Percentiles rank a stretch among this genome's conserved stretches.
phyloP scores from a whole-genome alignment of 2,888 invertebrate species.

The Callyntrura guangdongensis region DNA sequence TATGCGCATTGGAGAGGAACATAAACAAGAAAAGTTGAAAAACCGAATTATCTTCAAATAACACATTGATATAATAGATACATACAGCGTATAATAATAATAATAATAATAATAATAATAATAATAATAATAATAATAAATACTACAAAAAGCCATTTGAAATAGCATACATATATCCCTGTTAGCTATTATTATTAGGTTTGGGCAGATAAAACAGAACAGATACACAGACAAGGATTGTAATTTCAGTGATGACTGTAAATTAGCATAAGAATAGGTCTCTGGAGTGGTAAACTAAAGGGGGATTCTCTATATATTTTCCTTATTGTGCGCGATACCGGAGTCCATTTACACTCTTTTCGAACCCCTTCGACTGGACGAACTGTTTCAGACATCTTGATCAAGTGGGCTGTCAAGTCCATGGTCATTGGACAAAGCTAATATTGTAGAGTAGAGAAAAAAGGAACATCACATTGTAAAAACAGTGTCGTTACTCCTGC shows the following conservation, averaged over 20 bases:
- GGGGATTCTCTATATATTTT: conserved; percentile 43
- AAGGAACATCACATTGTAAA: not conserved
- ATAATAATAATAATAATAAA: not conserved
- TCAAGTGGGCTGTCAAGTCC: conserved; percentile 79
- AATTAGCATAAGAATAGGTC: conserved; percentile 78
- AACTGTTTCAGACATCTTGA: conserved; percentile 81
- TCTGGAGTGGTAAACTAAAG: conserved; percentile 62
- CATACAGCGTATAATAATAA: too few relatives aligned
- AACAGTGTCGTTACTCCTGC: not conserved
- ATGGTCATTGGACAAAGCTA: conserved; percentile 73
- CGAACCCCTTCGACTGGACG: conserved; percentile 75
- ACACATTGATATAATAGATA: not conserved
- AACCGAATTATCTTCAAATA: not conserved
- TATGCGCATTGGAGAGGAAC: conserved; percentile 1
- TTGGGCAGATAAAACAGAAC: conserved; percentile 70
- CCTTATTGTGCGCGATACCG: conserved; percentile 1
- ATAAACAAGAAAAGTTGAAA: conserved; percentile 3
- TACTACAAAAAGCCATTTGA: conserved; percentile 35
- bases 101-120: not conserved
- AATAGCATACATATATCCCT: not conserved
- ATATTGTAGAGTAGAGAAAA: conserved; percentile 41
- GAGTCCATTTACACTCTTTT: conserved; percentile 45
- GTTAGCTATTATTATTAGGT: conserved; percentile 59
- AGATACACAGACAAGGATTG: conserved; percentile 40
- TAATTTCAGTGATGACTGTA: conserved; percentile 66